phyloP scores from a whole-genome alignment of 2,113 vertebrate genomes.

The Entomyzon cyanotis region DNA sequence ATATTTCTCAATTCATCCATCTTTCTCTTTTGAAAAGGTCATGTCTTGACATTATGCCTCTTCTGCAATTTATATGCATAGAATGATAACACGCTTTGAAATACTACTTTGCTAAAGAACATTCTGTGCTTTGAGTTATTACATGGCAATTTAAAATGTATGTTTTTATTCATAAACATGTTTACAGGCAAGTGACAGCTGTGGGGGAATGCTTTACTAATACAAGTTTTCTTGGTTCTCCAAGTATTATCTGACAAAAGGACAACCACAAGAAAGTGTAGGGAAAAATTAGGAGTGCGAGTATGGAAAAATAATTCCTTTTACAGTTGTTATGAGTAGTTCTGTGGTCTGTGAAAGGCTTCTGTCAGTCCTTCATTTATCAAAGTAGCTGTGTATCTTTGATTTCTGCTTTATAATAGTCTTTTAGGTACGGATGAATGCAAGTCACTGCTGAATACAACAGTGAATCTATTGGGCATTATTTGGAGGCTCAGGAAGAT shows the following conservation, averaged over 20 bases:
- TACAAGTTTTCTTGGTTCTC: neutral
- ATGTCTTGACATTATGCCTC: neutral
- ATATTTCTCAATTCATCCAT: neutral
- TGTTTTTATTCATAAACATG: neutral
- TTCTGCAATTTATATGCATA: neutral
- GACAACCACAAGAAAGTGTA: neutral
- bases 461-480: neutral
- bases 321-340: neutral
- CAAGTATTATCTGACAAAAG: neutral
- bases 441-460: neutral
- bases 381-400: neutral
- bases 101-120: neutral
- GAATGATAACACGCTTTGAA: neutral
- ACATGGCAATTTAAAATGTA: neutral
- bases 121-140: neutral
- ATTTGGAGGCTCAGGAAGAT: neutral
- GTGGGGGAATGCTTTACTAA: neutral
- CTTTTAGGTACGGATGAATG: neutral
- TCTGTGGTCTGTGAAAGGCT: neutral
- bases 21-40: conserved; percentile 6
- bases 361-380: neutral
- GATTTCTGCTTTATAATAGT: neutral
- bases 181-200: neutral
- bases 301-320: neutral
- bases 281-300: neutral